These are phyloP conservation scores for Mya arenaria DNA, from an alignment of 1,140 invertebrate genomes.

Conservation along the genomic window DNA sequence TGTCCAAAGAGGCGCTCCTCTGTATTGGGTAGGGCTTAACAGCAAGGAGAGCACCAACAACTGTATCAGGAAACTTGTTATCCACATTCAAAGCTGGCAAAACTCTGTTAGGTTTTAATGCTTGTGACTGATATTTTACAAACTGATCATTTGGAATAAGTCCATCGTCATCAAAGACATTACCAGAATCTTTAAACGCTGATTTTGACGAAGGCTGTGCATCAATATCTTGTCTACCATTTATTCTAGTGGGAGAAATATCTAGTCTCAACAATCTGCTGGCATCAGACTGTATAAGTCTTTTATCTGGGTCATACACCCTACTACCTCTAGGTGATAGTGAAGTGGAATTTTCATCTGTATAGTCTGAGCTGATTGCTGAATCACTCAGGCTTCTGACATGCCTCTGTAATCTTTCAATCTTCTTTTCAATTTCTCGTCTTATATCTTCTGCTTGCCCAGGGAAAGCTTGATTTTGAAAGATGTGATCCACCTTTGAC, in stretches of 20 bases:
- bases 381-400: slow-evolving; percentile 75
- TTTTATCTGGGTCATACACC: slow-evolving; percentile 60
- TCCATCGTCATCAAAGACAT: slow-evolving; percentile 71
- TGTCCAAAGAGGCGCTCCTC: slow-evolving; percentile 31
- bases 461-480: not conserved
- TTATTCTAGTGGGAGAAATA: not conserved
- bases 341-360: slow-evolving; percentile 72
- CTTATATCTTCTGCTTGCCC: slow-evolving; percentile 55
- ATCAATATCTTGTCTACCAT: not conserved
- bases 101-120: too few relatives aligned
- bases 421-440: slow-evolving; percentile 66
- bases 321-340: slow-evolving; percentile 67
- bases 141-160: too few relatives aligned
- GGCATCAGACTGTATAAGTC: too few relatives aligned
- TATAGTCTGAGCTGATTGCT: slow-evolving; percentile 78
- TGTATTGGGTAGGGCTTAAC: slow-evolving; percentile 25
- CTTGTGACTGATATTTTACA: too few relatives aligned
- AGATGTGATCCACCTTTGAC: slow-evolving; percentile 31
- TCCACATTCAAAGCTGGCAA: not conserved
- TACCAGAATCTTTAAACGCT: slow-evolving; percentile 69
- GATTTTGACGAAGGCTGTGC: slow-evolving; percentile 41
- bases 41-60: slow-evolving; percentile 34
- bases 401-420: slow-evolving; percentile 64
- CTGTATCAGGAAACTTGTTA: slow-evolving; percentile 42
- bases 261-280: too few relatives aligned